phyloP scores from a whole-genome alignment of 1,140 invertebrate genomes.

The Atopsyche davidsoni region DNA sequence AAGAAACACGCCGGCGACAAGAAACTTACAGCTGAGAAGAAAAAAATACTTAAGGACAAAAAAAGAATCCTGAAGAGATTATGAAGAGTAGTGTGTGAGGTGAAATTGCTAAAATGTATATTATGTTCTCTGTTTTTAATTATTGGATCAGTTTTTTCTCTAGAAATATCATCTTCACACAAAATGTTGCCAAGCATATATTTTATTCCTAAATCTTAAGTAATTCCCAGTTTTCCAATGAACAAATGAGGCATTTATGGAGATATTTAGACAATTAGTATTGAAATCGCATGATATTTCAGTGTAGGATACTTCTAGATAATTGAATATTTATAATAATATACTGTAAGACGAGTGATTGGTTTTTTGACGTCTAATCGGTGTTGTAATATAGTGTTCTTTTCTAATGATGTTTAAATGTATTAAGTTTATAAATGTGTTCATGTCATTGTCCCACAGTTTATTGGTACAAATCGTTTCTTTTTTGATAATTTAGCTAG shows the following conservation, averaged over 20 bases:
- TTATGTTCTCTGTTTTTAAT: neutral
- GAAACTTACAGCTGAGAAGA: slow-evolving; percentile 71
- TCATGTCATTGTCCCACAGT: neutral
- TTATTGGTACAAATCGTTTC: neutral
- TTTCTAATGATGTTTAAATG: slow-evolving; percentile 4
- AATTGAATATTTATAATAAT: neutral
- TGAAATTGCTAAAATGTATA: slow-evolving; percentile 7
- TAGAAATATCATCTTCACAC: too few species aligned
- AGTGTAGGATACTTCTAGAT: neutral
- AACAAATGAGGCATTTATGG: slow-evolving; percentile 12
- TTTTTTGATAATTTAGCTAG: slow-evolving; percentile 8
- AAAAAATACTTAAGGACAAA: slow-evolving; percentile 74
- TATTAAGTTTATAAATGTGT: slow-evolving; percentile 5
- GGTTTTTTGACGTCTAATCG: slow-evolving; percentile 10
- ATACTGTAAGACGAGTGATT: slow-evolving; percentile 16
- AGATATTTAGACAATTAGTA: slow-evolving; percentile 9
- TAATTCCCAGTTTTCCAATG: too few species aligned
- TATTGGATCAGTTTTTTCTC: neutral
- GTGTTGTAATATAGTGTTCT: slow-evolving; percentile 21
- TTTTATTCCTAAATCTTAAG: too few species aligned
- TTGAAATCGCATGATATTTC: slow-evolving; percentile 1
- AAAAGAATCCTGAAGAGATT: slow-evolving; percentile 82
- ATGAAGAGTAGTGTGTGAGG: slow-evolving; percentile 53
- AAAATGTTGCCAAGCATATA: too few species aligned
- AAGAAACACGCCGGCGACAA: slow-evolving; percentile 82